Evolutionary conservation across 2,888 invertebrate genomes (phyloP).

Genomic region (Macrophya annulata): DNA sequence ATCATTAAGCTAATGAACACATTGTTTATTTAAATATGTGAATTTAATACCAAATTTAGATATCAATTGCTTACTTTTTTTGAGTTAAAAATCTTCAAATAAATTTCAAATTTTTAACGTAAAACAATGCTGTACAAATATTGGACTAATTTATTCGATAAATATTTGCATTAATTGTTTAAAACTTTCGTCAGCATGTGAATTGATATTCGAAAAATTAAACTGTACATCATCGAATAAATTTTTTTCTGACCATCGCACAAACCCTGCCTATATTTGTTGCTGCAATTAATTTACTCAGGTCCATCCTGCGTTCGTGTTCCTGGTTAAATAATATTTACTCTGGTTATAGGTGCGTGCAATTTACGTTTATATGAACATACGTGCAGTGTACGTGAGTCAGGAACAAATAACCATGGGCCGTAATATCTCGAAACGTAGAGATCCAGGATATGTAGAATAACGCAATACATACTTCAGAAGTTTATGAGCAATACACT

Average conservation of each 20-base stretch:
- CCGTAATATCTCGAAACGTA: background rate
- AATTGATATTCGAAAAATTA: background rate
- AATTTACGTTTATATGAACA: too few species aligned
- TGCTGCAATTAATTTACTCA: slow-evolving; percentile 6
- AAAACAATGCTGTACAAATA: too few species aligned
- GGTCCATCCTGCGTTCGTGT: background rate
- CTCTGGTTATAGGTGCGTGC: background rate
- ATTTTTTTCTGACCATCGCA: background rate
- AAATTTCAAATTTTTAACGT: too few species aligned
- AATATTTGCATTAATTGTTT: background rate
- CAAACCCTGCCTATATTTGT: background rate
- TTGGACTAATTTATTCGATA: background rate
- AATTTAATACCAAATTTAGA: too few species aligned
- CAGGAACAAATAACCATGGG: background rate
- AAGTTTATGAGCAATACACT: slow-evolving; percentile 19
- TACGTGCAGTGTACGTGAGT: background rate
- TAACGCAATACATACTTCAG: slow-evolving; percentile 3
- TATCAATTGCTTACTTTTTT: too few species aligned
- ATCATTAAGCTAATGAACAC: too few species aligned
- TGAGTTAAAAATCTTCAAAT: too few species aligned
- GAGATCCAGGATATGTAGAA: background rate
- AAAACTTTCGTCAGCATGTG: background rate
- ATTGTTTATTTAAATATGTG: too few species aligned
- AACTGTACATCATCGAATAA: background rate
- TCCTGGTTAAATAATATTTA: background rate